Evolutionary conservation across 2,888 invertebrate genomes (phyloP).

Genomic region (Syrista parreyssii): DNA sequence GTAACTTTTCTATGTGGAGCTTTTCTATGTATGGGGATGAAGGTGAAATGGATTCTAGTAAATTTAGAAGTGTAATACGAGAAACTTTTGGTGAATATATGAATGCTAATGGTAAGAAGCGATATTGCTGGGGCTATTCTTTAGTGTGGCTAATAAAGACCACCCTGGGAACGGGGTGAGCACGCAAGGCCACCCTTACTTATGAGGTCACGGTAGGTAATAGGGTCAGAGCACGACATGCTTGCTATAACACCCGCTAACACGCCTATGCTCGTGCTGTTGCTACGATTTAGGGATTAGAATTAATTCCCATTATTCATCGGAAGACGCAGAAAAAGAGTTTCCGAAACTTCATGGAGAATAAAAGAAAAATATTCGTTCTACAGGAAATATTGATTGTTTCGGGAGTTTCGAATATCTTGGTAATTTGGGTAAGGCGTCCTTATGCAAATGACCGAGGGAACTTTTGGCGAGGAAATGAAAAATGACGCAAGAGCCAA

Average conservation of each 20-base stretch:
- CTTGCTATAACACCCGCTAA: neutral
- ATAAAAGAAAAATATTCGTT: neutral
- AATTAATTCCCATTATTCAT: neutral
- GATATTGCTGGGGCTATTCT: constrained; percentile 43
- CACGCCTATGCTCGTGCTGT: neutral
- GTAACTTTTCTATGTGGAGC: neutral
- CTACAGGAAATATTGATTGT: neutral
- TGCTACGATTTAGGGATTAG: neutral
- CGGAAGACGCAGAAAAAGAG: neutral
- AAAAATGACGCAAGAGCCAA: neutral
- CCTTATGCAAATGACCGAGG: neutral
- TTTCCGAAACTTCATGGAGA: no score
- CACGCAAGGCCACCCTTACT: constrained; percentile 28
- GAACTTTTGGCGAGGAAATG: neutral
- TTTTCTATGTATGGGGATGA: neutral
- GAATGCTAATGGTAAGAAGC: constrained; percentile 50
- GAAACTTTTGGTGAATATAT: constrained; percentile 43
- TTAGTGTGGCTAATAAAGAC: constrained; percentile 44
- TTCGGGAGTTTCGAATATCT: neutral
- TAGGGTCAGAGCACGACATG: neutral
- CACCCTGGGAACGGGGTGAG: constrained; percentile 18
- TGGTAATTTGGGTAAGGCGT: neutral
- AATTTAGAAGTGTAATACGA: constrained; percentile 49
- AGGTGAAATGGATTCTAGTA: constrained; percentile 22
- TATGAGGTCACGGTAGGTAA: constrained; percentile 13